These are phyloP conservation scores for Opisthograptis luteolata DNA, from an alignment of 2,888 invertebrate genomes.

Conservation along the genomic window DNA sequence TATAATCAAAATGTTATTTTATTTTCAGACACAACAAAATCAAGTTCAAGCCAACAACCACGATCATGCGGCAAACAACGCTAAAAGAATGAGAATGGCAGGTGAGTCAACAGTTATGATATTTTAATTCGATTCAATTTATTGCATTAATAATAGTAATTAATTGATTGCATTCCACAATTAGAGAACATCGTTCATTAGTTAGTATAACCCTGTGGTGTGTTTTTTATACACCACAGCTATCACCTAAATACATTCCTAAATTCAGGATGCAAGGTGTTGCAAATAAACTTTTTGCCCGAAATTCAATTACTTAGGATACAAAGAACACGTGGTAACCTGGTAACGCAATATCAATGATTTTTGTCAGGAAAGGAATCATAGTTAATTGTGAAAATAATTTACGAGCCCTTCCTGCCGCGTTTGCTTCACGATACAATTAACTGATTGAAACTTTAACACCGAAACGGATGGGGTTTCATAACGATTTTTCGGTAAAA, in stretches of 20 bases:
- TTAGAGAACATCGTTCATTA: too few relatives aligned
- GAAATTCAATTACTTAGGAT: neutral
- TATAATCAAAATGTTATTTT: neutral
- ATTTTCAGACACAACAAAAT: constrained; percentile 77
- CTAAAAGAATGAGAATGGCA: constrained; percentile 82
- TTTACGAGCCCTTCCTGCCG: constrained; percentile 1
- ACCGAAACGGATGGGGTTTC: too few relatives aligned
- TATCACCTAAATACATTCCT: too few relatives aligned
- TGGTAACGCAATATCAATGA: neutral
- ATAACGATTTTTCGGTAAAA: too few relatives aligned
- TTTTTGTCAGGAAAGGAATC: constrained; percentile 1
- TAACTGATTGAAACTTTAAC: neutral
- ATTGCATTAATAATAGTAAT: too few relatives aligned
- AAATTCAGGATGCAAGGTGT: neutral
- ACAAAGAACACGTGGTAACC: neutral
- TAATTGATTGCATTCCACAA: too few relatives aligned
- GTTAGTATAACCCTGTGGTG: too few relatives aligned
- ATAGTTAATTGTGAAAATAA: neutral
- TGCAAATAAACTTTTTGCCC: neutral
- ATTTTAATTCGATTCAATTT: neutral
- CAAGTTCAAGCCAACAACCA: constrained; percentile 80
- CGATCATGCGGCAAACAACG: constrained; percentile 81
- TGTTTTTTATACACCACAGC: too few relatives aligned
- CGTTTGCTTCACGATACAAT: neutral
- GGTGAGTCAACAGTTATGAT: constrained; percentile 48